A percentile compares a stretch with the other conserved stretches of the same genome.
Evolutionary conservation across 2,113 vertebrate species (phyloP).

Genomic region (Mesembrinibis cayennensis): DNA sequence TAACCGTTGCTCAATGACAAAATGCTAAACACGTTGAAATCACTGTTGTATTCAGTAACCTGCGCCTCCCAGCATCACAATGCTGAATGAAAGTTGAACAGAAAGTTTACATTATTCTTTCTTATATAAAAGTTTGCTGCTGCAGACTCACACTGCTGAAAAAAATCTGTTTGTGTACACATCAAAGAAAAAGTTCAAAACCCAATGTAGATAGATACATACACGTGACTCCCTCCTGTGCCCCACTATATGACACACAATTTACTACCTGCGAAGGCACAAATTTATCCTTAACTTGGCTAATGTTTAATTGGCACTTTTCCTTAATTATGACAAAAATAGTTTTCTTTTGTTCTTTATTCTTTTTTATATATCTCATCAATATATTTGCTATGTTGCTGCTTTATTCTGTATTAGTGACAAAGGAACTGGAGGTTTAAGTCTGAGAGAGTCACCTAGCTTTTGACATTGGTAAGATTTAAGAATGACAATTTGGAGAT

Average conservation of each 20-base stretch:
- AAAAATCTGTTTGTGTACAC: not conserved
- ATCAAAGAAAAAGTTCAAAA: not conserved
- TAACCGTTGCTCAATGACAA: not conserved
- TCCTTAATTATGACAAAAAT: not conserved
- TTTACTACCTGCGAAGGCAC: not conserved
- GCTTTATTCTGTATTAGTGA: not conserved
- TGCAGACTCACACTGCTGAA: not conserved
- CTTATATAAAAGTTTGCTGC: not conserved
- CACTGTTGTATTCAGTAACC: not conserved
- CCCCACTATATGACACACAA: not conserved
- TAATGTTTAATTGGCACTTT: not conserved
- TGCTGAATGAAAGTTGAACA: not conserved
- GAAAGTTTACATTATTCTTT: not conserved
- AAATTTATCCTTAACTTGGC: not conserved
- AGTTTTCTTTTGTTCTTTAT: not conserved
- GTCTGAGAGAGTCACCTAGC: not conserved
- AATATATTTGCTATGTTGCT: not conserved
- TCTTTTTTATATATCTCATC: not conserved
- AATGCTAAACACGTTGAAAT: not conserved
- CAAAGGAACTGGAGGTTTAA: not conserved
- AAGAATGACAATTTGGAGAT: constrained; percentile 17
- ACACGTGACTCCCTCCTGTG: not conserved
- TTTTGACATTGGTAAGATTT: not conserved
- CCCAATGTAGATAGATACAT: accelerated
- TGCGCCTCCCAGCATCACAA: not conserved